Evolutionary conservation across 1,140 invertebrate species (phyloP), one percentile per base, ranked within the genome.

Genomic region (Glomeris maerens): DNA sequence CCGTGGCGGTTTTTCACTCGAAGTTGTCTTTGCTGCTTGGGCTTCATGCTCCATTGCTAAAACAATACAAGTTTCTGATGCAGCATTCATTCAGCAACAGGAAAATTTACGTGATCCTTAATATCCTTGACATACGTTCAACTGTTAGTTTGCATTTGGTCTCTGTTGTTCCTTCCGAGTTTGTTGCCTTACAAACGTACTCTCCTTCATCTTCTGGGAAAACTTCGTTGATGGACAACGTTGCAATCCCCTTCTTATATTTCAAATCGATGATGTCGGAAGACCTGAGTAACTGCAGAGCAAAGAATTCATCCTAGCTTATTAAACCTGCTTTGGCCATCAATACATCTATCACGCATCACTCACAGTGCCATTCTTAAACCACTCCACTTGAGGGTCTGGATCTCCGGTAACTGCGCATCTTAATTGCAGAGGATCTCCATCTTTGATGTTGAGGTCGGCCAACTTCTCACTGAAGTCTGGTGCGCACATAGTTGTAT

Each of bases 201-300:
- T 79, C 75, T 26, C 88, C 90, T 64, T 89, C 89, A 67, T 95
- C 90, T 71, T 93, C 89, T 1, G 88, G 89, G 73, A 89, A 93
- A 47, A 92, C 78, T 72, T 94, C 89, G 54, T 81, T 83, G 55
- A 94, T 93, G 20, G 78, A 79, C 20, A 94, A 68, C 28, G 80
- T 83, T 0, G 88, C 88, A 38, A 85, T 73, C 25, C 87, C 82
- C 60, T 83, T 84, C 64, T 85, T 86, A 63, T 93, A 93, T 69
- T 90, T 92, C 20, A 94, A 71, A 64, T 91, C 85, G 53, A 93
- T 75, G 26, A 91, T 80, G 68, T 91, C 81, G 0, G 80, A 84
- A 1, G 84, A 87, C 46, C 74, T 76, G 27, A 89, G 66, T 10
- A 69, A 59, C 70, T 75, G 50, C 49, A 57, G 63, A 52, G 54